These are phyloP conservation scores for Spatula versicolor DNA, from an alignment of 2,797 vertebrate species.

Conservation along the genomic window DNA sequence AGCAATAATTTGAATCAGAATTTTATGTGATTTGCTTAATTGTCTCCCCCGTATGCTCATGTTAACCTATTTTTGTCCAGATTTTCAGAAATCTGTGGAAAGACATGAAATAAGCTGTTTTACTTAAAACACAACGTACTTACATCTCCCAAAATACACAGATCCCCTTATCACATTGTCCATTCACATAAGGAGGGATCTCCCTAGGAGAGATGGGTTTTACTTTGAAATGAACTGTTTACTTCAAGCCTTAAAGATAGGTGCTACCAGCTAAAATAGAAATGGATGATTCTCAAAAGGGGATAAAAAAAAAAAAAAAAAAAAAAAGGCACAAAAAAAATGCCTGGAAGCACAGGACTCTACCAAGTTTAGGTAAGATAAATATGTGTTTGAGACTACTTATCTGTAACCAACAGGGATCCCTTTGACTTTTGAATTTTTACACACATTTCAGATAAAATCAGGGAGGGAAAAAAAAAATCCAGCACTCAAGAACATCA, in stretches of 20 bases:
- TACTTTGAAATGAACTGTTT: not conserved
- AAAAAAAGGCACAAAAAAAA: no score
- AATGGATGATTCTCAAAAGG: not conserved
- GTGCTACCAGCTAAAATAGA: not conserved
- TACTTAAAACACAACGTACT: not conserved
- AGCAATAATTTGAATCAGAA: not conserved
- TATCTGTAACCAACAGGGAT: constrained; percentile 35
- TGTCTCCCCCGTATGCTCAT: not conserved
- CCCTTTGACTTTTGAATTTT: constrained; percentile 60
- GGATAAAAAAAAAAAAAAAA: no score
- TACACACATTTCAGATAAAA: constrained; percentile 63
- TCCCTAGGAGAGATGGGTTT: not conserved
- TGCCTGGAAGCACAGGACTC: not conserved
- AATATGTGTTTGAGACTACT: not conserved
- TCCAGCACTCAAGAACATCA: constrained; percentile 55
- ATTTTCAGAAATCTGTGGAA: not conserved
- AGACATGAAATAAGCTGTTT: not conserved
- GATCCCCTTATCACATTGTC: not conserved
- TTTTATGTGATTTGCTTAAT: not conserved
- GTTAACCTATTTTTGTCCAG: not conserved
- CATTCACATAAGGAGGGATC: not conserved
- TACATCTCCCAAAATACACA: not conserved
- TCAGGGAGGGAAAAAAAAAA: constrained; percentile 32
- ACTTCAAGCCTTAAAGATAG: not conserved
- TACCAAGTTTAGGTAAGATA: not conserved